phyloP scores from a whole-genome alignment of 2,113 vertebrate genomes.

The Catharus minimus region DNA sequence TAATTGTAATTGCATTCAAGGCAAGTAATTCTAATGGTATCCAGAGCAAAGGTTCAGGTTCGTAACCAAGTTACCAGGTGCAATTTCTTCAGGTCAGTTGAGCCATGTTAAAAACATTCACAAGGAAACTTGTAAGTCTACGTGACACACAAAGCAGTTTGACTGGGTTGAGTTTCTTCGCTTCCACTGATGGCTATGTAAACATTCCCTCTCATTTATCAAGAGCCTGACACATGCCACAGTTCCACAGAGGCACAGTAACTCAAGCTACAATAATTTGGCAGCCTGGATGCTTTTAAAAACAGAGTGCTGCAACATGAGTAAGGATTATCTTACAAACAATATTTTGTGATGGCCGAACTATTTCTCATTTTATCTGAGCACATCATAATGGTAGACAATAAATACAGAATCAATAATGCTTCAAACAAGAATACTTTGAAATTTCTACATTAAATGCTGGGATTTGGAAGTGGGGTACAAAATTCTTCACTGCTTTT shows the following conservation, averaged over 20 bases:
- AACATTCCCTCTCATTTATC: background rate
- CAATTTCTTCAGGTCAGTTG: background rate
- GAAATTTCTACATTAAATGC: background rate
- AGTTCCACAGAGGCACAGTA: background rate
- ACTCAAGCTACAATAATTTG: background rate
- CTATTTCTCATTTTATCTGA: background rate
- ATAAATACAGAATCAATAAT: background rate
- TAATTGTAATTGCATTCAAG: background rate
- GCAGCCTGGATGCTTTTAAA: background rate
- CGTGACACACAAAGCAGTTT: background rate
- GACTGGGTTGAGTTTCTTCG: background rate
- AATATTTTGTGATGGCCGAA: background rate
- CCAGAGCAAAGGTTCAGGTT: background rate
- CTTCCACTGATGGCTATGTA: background rate
- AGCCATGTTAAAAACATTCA: background rate
- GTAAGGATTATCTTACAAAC: background rate
- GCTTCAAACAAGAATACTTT: background rate
- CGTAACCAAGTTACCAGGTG: background rate
- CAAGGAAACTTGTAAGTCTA: background rate
- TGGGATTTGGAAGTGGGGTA: background rate
- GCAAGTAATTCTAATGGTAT: background rate
- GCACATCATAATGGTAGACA: background rate
- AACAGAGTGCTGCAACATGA: background rate
- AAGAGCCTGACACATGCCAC: background rate
- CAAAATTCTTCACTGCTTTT: background rate